Evolutionary conservation across 2,797 vertebrate species (phyloP), one percentile per base, ranked within the genome.

Genomic region (Danio albolineatus): DNA sequence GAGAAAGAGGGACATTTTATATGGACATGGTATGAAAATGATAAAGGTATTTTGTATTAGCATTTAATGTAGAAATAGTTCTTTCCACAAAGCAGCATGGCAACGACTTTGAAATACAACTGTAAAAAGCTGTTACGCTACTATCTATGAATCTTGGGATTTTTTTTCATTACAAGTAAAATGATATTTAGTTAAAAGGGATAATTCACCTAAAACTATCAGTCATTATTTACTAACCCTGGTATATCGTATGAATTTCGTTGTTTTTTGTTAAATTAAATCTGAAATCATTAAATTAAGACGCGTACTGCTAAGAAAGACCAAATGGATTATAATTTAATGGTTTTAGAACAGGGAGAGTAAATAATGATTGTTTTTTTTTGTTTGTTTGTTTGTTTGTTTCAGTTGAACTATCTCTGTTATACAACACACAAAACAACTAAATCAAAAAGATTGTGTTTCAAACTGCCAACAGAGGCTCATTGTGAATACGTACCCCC

Each of bases 21-120:
- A 93, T 95, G 93, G 93, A 94, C 93, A 93, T 94, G 93, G 94
- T 93, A 93, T 94, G 93, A 94, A 89, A 95, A 94, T 94, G 92
- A 91, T 94, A 91, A 94, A 94, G 93, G 93, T 95, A 95, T 94
- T 93, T 93, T 85, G 28, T 91, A 92, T 87, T 90, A 90, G 91
- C 89, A 90, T 92, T 92, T 86, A 92, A 90, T 87, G 90, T 92
- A 94, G 93, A 88, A 87, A 88, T 91, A 90, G 91, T 87, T 65
- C 2, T 81, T 82, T 91, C 88, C 92, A 89, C 92, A 93, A 94
- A 92, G 93, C 93, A 92, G 92, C 93, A 95, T 94, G 94, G 93
- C 93, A 94, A 92, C 90, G 91, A 67, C 14, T 71, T 65, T 62
- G 59, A 74, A 74, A 74, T 60, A 44, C 73, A 74, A 74, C 54